These are phyloP conservation scores for Sardinella longiceps DNA, from an alignment of 2,797 vertebrate species.

Conservation along the genomic window DNA sequence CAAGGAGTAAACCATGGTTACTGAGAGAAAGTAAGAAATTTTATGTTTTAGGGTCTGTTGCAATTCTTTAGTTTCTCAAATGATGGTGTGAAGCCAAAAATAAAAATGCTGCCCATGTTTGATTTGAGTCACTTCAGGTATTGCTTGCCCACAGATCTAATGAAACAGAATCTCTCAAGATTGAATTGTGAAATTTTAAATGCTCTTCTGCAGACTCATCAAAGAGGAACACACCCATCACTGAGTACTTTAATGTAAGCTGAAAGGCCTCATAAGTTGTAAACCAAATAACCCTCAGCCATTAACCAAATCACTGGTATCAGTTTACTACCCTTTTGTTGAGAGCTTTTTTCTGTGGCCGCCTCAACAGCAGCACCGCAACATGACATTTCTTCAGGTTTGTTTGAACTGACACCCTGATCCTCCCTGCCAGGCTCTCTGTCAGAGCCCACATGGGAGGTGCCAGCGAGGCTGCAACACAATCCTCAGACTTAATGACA, in stretches of 20 bases:
- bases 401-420: background rate
- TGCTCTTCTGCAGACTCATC: background rate
- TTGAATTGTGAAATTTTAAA: background rate
- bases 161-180: background rate
- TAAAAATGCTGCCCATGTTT: background rate
- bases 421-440: constrained; percentile 1
- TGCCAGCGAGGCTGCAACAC: background rate
- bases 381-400: constrained; percentile 11
- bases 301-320: constrained; percentile 10
- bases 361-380: background rate
- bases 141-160: background rate
- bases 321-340: background rate
- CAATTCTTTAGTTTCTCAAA: background rate
- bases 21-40: background rate
- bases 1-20: background rate
- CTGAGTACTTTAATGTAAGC: background rate
- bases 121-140: background rate
- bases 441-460: constrained; percentile 4
- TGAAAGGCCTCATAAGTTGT: background rate
- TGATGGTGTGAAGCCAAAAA: background rate
- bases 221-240: background rate
- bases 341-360: background rate
- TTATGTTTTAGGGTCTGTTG: background rate
- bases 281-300: background rate
- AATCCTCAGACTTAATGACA: constrained; percentile 5